Evolutionary conservation across 2,113 vertebrate species (phyloP), one percentile per base, ranked within the genome.

Genomic region (Mobula birostris): DNA sequence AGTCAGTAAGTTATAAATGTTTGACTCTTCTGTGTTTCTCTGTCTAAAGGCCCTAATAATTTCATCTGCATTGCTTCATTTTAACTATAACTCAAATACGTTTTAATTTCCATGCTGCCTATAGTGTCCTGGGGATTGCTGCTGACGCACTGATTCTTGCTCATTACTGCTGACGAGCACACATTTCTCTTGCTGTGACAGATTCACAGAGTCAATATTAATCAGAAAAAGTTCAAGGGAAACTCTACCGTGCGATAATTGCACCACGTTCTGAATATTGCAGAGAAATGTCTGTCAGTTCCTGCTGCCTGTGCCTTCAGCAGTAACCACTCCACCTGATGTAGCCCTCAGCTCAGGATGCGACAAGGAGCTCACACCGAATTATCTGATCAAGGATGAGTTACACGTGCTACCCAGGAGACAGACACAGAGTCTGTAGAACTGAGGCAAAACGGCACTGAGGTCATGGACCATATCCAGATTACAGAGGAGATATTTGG

Each of bases 41-140:
- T 29, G 61, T 63, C 83, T 19, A 93, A 94, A 76, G 40, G 7
- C 27, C 27, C 93, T 29, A 61, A 82, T 83, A 24, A 36, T 66
- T 83, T 68, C 40, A 85, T 91, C 68, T 82, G 56, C 94, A 90
- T 94, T 83, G 77, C 63, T 94, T 36, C 80, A 61, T 72, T 56
- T 74, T 94, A 94, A 48, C 61, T 21, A 94, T 56, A 15, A 72
- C 74, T 74, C 14, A 94, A 74, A 76, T 76, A 77, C 77, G n/a
- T 72, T 32, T 32, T 40, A 79, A 74, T 79, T 76, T 76, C 19
- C 93, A 56, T 27, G 14, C 83, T 61, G 27, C 9, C 83, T 87
- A 4, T 61, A 61, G 70, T 61, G 58, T 68, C 68, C 29, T 17
- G 72, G 70, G 72, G 56, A 79, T 79, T 61, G 40, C 12, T 40